Evolutionary conservation across 2,888 invertebrate species (phyloP).

Genomic region (Oscheius sp.): DNA sequence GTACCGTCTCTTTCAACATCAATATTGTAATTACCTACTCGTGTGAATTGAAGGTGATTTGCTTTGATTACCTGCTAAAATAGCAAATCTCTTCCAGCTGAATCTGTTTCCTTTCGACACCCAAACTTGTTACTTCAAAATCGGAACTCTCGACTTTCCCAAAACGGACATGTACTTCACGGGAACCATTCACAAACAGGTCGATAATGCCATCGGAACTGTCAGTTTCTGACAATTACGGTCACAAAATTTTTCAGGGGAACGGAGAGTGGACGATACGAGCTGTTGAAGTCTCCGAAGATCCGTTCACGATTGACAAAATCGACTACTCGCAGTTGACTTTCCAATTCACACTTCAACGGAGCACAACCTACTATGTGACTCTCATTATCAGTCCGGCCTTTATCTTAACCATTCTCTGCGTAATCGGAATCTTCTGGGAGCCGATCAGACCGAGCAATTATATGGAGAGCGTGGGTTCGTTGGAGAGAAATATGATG

Average conservation of each 20-base stretch:
- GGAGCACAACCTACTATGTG: constrained; percentile 18
- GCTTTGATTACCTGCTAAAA: neutral
- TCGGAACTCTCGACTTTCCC: constrained; percentile 19
- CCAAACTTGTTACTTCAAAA: constrained; percentile 17
- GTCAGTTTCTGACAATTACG: neutral
- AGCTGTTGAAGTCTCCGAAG: neutral
- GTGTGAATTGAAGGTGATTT: neutral
- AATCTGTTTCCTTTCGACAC: constrained; percentile 16
- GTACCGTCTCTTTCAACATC: constrained; percentile 14
- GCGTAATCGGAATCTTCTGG: constrained; percentile 18
- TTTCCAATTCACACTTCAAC: neutral
- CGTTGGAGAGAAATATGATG: too few species aligned
- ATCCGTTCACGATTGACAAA: neutral
- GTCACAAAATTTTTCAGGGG: neutral
- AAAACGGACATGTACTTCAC: neutral
- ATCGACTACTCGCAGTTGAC: neutral
- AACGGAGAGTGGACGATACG: constrained; percentile 19
- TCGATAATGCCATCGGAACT: neutral
- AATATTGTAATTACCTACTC: constrained; percentile 17
- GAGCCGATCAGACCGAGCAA: constrained; percentile 5
- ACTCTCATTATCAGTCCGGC: constrained; percentile 11
- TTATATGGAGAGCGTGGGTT: constrained; percentile 19
- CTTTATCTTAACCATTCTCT: constrained; percentile 13
- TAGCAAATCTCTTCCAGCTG: neutral
- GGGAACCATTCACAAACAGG: constrained; percentile 4